A percentile compares a stretch with the other conserved stretches of the same genome.
These are phyloP conservation scores for Rhadina sibilatrix DNA, from an alignment of 2,113 vertebrate species.

Conservation along the genomic window DNA sequence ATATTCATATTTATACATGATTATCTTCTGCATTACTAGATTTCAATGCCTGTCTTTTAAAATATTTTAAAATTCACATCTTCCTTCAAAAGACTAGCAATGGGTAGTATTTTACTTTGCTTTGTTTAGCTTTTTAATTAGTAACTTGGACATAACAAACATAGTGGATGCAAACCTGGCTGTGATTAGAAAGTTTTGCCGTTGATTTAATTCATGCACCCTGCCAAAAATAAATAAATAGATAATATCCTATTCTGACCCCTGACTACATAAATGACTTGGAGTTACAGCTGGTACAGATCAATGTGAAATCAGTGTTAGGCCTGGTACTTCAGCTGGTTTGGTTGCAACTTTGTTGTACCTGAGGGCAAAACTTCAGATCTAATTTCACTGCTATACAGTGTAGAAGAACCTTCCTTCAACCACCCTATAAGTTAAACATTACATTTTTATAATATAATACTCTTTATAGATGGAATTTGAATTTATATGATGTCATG, in stretches of 20 bases:
- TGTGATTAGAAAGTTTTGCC: background rate
- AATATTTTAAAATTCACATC: background rate
- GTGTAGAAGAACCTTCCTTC: background rate
- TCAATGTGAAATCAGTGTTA: background rate
- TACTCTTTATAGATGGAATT: background rate
- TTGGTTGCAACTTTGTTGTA: background rate
- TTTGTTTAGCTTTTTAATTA: background rate
- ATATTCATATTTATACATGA: background rate
- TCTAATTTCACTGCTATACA: background rate
- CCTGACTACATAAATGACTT: background rate
- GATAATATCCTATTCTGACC: background rate
- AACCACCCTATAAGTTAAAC: background rate
- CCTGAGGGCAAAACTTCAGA: background rate
- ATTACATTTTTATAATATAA: background rate
- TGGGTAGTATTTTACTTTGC: background rate
- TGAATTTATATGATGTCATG: background rate
- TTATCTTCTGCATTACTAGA: background rate
- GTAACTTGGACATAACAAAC: background rate
- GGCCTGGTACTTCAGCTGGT: rapidly evolving
- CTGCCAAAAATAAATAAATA: background rate
- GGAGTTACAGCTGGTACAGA: background rate
- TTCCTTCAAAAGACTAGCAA: background rate
- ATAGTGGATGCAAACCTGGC: background rate
- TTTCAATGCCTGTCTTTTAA: background rate
- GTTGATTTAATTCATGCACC: background rate